Conservation (phyloP, 2,797 vertebrate genomes). For the Sebastes variabilis region DNA sequence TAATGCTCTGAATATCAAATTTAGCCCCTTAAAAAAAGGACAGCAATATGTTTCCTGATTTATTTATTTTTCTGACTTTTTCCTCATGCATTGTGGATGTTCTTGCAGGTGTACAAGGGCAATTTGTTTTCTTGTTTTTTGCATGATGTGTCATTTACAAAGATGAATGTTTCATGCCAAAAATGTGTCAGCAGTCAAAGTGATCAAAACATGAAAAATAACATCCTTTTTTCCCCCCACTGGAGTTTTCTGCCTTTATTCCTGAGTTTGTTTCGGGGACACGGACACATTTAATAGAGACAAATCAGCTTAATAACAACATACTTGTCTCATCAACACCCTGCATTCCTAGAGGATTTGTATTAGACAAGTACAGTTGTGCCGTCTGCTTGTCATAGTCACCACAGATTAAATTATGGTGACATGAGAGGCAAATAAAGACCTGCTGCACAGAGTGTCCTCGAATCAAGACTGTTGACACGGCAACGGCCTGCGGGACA, state of each 20-base stretch:
- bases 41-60: background rate
- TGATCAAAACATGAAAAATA: background rate
- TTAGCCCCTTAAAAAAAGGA: background rate
- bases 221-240: background rate
- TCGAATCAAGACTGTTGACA: slow-evolving; percentile 41
- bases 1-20: too few relatives aligned
- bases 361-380: background rate
- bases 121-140: background rate
- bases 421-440: slow-evolving; percentile 47
- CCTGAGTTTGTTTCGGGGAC: background rate
- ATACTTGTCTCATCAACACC: background rate
- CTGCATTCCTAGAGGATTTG: background rate
- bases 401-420: slow-evolving; percentile 18
- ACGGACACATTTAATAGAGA: background rate
- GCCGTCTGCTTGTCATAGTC: background rate
- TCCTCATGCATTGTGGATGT: background rate
- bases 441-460: slow-evolving; percentile 11
- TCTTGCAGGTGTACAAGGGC: background rate
- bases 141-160: background rate
- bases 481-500: slow-evolving; percentile 22
- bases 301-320: background rate
- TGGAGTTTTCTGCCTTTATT: background rate
- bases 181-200: background rate
- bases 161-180: background rate
- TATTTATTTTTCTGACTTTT: background rate